Base-by-base conservation (phyloP, 2,113 vertebrate species). In the Barbus barbus region DNA sequence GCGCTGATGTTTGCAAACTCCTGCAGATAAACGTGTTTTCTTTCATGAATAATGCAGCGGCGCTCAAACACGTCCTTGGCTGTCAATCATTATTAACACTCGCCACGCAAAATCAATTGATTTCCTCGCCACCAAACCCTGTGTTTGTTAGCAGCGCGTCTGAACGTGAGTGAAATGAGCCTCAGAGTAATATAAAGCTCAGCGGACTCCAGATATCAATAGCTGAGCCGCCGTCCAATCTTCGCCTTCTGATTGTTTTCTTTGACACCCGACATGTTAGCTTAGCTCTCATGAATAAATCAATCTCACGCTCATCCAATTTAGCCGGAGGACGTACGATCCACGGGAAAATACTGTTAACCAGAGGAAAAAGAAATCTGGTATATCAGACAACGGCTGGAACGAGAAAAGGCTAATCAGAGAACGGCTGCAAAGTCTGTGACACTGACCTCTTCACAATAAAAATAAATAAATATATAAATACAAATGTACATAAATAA, bases 1-100 rank as follows among this genome's bases (percentile, higher is more conserved):
- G 41, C 60, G 20, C 58, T 51, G 33, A 36, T 36, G 83, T 90
- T 88, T 87, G 87, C 87, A 81, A 83, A 88, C 86, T n/a, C 81
- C 78, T 85, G 36, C 44, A 56, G 58, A 77, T 75, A 83, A 81
- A 86, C 61, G 63, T n/a, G 69, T 51, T 86, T 61, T 31, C 51
- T 73, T 67, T 91, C 83, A 90, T 91, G 90, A 91, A 92, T 92
- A 89, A 93, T 92, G 91, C 92, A 91, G 38, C 77, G 31, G 20
- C 16, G 20, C 85, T 85, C 33, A 82, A 84, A 82, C 88, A 31
- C 36, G 36, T 38, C 36, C 36, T 38, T 38, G 5, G 5, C n/a
- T n/a, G 90, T 89, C 90, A 89, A 44, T 92, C 90, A 87, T 87
- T 87, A 91, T 92, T 90, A 89, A 82, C 83, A 46, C 5, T 56